A percentile compares a stretch with the other conserved stretches of the same genome.
Conservation (phyloP, 2,888 invertebrate genomes). For the Cistogaster globosa region DNA sequence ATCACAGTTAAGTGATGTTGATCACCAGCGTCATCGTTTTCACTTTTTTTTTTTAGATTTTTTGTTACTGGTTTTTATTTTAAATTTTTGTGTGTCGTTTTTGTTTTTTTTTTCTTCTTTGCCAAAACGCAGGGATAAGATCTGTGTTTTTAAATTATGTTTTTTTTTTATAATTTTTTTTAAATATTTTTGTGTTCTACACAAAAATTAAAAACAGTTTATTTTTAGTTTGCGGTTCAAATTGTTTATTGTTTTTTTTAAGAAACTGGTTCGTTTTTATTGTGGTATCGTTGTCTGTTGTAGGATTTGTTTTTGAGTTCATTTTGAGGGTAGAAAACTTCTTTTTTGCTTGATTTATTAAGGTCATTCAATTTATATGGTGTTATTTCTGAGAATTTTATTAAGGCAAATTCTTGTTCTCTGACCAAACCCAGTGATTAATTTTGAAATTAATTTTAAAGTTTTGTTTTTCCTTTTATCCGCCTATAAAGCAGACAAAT, state of each 20-base stretch:
- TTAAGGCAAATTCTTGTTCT: conserved; percentile 61
- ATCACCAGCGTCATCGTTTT: conserved; percentile 54
- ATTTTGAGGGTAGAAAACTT: conserved; percentile 48
- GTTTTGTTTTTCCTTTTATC: background rate
- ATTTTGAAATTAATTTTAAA: conserved; percentile 35
- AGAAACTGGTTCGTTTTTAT: conserved; percentile 49
- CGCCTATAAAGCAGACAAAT: background rate
- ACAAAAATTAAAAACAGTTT: conserved; percentile 4
- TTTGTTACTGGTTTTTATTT: background rate
- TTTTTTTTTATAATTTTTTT: conserved; percentile 40
- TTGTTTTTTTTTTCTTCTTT: conserved; percentile 14
- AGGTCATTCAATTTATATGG: conserved; percentile 65
- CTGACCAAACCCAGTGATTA: conserved; percentile 61
- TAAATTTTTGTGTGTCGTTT: background rate
- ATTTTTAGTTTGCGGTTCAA: conserved; percentile 53
- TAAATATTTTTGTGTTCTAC: conserved; percentile 12
- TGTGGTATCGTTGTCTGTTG: conserved; percentile 26
- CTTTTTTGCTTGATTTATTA: conserved; percentile 64
- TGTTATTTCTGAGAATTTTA: conserved; percentile 66
- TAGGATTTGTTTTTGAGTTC: conserved; percentile 35
- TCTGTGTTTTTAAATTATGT: conserved; percentile 21
- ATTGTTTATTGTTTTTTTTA: conserved; percentile 11
- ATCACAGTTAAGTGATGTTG: conserved; percentile 59
- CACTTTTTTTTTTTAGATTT: conserved; percentile 53
- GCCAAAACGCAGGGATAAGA: conserved; percentile 34